Conservation (phyloP, 2,797 vertebrate species). For the Rhincodon typus region DNA sequence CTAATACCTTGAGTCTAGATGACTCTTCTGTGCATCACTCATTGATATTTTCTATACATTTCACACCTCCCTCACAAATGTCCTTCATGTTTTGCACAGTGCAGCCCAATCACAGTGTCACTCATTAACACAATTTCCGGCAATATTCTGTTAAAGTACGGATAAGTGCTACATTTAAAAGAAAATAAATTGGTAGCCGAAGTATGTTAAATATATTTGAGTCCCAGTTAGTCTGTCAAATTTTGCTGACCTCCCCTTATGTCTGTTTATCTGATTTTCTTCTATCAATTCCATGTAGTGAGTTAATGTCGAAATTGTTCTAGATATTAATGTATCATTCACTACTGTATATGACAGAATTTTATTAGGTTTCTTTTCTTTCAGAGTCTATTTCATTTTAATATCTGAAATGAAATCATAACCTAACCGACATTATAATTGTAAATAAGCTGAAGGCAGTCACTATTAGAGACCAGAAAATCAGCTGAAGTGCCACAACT, state of each 20-base stretch:
- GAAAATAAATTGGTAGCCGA: neutral
- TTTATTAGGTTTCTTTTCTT: conserved; percentile 25
- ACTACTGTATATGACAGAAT: neutral
- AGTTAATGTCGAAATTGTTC: conserved; percentile 32
- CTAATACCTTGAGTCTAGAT: too few relatives aligned
- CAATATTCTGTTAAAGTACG: neutral
- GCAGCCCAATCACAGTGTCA: neutral
- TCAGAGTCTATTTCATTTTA: conserved; percentile 33
- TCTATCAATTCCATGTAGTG: conserved; percentile 3
- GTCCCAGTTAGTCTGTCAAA: neutral
- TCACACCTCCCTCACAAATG: neutral
- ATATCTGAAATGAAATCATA: conserved; percentile 17
- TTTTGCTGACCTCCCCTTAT: neutral
- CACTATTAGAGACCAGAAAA: conserved; percentile 5
- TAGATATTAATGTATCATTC: conserved; percentile 33
- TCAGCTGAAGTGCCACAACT: neutral
- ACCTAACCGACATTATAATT: neutral
- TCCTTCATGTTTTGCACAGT: neutral
- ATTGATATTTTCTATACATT: neutral
- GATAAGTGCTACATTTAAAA: neutral
- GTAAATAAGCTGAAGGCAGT: neutral
- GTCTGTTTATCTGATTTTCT: neutral
- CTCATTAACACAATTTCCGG: neutral
- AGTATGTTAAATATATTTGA: neutral
- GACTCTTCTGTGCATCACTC: neutral